Evolutionary conservation across 2,113 vertebrate genomes (phyloP), one percentile per base, ranked within the genome.

Genomic region (Panurus biarmicus): DNA sequence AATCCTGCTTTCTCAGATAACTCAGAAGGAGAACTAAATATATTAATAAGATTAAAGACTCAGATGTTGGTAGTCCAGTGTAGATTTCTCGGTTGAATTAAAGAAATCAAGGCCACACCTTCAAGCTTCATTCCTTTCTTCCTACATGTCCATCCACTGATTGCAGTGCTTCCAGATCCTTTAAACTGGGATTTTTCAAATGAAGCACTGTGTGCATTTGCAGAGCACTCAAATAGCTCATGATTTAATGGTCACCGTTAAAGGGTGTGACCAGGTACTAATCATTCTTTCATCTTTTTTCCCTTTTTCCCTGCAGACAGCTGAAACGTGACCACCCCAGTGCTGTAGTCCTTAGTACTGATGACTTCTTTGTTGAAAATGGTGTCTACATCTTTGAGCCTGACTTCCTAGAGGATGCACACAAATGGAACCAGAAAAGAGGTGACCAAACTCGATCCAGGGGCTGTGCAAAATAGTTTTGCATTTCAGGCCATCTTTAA

Each of bases 391-490:
- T 97, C 50, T 98, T 98, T 95, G 94, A 98, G 44, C 97, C 96
- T 22, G 97, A 98, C 78, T 89, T 97, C 58, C 91, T 98, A 61
- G 97, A 97, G 91, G 98, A 98, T 36, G 98, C 98, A 21, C 98
- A 98, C 89, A 96, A 95, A 31, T 98, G 98, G 98, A 98, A 98
- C 91, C 98, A 98, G 81, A 97, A 97, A 91, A 96, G 98, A 98
- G 98, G 98, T 98, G 94, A 97, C 57, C 54, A 36, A 82, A 79
- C 38, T 44, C 0, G 1, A 50, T 50, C 44, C 74, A 45, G 40
- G 47, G 18, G 28, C 36, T 81, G 57, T 24, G 54, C n/a, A 38
- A 28, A 64, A 40, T 21, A 53, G 33, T 51, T 90, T 40, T 42
- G 9, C 13, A 48, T 86, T 62, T 61, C 65, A 54, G 12, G 14